Conservation (phyloP, 1,140 invertebrate species). For the Notospermus geniculatus region DNA sequence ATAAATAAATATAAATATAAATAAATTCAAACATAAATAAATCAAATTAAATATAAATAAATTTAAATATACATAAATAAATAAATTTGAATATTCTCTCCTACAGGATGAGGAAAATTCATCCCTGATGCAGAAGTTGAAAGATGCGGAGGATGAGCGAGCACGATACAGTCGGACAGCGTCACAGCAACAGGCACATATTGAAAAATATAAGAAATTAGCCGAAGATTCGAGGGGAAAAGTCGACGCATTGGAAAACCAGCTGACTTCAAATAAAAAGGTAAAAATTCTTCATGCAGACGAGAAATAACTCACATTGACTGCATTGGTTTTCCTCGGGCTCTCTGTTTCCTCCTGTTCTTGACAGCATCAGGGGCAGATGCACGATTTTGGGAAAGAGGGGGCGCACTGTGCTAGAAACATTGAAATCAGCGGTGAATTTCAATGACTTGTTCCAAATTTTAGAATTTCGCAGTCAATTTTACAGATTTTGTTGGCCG, state of each 20-base stretch:
- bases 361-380: too few relatives aligned
- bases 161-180: slow-evolving; percentile 37
- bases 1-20: not conserved
- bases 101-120: slow-evolving; percentile 43
- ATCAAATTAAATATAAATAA: slow-evolving; percentile 1
- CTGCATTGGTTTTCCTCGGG: too few relatives aligned
- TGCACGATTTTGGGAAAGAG: too few relatives aligned
- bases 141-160: slow-evolving; percentile 51
- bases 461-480: too few relatives aligned
- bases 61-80: slow-evolving; percentile 2
- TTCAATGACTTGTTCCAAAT: too few relatives aligned
- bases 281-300: slow-evolving; percentile 24
- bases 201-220: slow-evolving; percentile 51
- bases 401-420: too few relatives aligned
- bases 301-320: too few relatives aligned
- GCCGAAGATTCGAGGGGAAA: slow-evolving; percentile 47
- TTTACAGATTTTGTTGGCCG: too few relatives aligned
- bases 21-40: slow-evolving; percentile 6
- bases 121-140: slow-evolving; percentile 27
- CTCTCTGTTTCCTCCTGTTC: too few relatives aligned
- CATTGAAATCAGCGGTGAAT: too few relatives aligned
- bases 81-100: not conserved
- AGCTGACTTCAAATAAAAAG: slow-evolving; percentile 42
- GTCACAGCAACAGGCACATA: slow-evolving; percentile 44
- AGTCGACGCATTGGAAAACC: slow-evolving; percentile 43